Conservation (phyloP, 2,797 vertebrate species). For the Helostoma temminkii region DNA sequence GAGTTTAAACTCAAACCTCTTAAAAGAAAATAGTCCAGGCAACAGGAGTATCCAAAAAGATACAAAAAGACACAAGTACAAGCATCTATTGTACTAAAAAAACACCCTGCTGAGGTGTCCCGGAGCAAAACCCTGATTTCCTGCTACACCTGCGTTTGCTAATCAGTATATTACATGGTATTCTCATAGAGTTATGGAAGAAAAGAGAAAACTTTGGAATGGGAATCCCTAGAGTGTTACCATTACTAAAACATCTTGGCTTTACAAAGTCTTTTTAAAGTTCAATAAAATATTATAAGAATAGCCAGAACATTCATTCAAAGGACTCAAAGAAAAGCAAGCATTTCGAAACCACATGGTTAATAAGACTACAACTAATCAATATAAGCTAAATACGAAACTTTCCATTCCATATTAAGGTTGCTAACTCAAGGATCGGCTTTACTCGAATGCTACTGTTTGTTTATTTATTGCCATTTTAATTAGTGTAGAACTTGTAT, state of each 20-base stretch:
- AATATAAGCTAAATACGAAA: not conserved
- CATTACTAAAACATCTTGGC: too few relatives aligned
- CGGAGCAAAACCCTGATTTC: slow-evolving; percentile 16
- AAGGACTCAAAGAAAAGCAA: not conserved
- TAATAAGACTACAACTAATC: not conserved
- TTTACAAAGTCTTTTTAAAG: too few relatives aligned
- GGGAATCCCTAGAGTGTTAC: too few relatives aligned
- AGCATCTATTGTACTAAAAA: not conserved
- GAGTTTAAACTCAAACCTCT: slow-evolving; percentile 1
- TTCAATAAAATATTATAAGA: not conserved
- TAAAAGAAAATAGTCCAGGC: not conserved
- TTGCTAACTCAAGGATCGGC: not conserved
- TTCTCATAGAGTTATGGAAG: not conserved
- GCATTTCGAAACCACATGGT: not conserved
- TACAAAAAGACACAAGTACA: not conserved
- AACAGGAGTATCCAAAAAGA: not conserved
- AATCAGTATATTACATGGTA: not conserved
- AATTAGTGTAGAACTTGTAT: slow-evolving; percentile 1
- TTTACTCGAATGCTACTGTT: not conserved
- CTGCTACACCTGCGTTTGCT: not conserved
- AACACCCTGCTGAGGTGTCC: not conserved
- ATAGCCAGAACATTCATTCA: not conserved
- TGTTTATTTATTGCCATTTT: not conserved
- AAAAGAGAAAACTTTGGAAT: too few relatives aligned
- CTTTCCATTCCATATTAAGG: too few relatives aligned